Percentiles rank a stretch among this genome's conserved stretches.
These are phyloP conservation scores for Synergus japonicus DNA, from an alignment of 2,888 invertebrate genomes.

Conservation along the genomic window DNA sequence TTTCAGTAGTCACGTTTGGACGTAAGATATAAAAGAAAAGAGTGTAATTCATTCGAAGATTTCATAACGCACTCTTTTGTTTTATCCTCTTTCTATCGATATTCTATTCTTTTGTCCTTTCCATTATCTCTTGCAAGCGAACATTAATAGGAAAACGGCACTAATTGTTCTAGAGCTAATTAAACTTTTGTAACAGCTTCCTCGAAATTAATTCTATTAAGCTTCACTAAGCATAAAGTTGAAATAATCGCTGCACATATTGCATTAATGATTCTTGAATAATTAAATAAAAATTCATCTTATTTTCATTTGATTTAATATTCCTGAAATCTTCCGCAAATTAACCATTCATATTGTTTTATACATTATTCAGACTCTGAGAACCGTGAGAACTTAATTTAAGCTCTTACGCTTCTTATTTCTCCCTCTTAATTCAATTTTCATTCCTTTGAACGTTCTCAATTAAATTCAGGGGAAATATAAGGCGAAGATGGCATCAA, in stretches of 20 bases:
- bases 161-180: constrained; percentile 5
- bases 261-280: background rate
- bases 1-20: no score
- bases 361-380: background rate
- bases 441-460: background rate
- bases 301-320: background rate
- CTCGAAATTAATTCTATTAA: constrained; percentile 20
- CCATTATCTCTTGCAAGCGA: background rate
- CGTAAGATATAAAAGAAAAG: no score
- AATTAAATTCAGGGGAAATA: background rate
- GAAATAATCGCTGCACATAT: background rate
- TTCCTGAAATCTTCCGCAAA: background rate
- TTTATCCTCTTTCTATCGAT: background rate
- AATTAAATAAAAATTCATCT: background rate
- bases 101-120: constrained; percentile 17
- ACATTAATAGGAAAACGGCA: background rate
- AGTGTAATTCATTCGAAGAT: no score
- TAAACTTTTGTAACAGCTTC: constrained; percentile 24
- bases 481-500: background rate
- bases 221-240: background rate
- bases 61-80: background rate
- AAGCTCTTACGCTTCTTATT: background rate
- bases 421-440: background rate
- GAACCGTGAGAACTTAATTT: no score
- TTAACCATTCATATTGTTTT: background rate